These are phyloP conservation scores for Holacanthella duospinosa DNA, from an alignment of 2,888 invertebrate genomes.

Conservation along the genomic window DNA sequence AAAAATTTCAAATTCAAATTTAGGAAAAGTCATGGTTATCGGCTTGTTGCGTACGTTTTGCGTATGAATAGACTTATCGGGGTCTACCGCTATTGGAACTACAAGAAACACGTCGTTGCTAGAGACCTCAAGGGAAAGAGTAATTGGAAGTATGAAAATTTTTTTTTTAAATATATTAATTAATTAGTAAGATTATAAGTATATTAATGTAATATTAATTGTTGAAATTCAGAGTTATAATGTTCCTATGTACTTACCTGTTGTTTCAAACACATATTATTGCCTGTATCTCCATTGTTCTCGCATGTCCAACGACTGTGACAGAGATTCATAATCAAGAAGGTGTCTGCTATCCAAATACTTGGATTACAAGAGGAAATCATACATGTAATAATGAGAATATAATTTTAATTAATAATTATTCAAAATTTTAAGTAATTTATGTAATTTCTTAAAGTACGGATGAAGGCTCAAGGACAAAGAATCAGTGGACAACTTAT, in stretches of 20 bases:
- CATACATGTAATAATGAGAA: not conserved
- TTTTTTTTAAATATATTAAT: not conserved
- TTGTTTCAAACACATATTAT: not conserved
- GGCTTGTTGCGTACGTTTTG: constrained; percentile 10
- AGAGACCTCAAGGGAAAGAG: constrained; percentile 13
- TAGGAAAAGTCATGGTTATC: not conserved
- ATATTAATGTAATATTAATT: not conserved
- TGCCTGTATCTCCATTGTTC: constrained; percentile 4
- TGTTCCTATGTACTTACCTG: not conserved
- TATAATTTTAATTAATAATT: not conserved
- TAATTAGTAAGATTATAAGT: not conserved
- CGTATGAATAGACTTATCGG: constrained; percentile 16
- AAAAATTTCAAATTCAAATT: not conserved
- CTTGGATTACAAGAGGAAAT: not conserved
- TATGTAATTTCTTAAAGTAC: too few species aligned
- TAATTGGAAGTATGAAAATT: constrained; percentile 13
- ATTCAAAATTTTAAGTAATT: not conserved
- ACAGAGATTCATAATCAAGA: not conserved
- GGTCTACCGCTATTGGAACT: constrained; percentile 14
- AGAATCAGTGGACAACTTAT: constrained; percentile 12
- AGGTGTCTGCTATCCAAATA: not conserved
- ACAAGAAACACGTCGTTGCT: constrained; percentile 4
- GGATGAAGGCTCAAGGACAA: too few species aligned
- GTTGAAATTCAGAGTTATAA: not conserved
- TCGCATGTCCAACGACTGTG: constrained; percentile 6